Percentiles rank a stretch among this genome's conserved stretches.
Conservation (phyloP, 1,140 invertebrate genomes). For the Drosophila varians region DNA sequence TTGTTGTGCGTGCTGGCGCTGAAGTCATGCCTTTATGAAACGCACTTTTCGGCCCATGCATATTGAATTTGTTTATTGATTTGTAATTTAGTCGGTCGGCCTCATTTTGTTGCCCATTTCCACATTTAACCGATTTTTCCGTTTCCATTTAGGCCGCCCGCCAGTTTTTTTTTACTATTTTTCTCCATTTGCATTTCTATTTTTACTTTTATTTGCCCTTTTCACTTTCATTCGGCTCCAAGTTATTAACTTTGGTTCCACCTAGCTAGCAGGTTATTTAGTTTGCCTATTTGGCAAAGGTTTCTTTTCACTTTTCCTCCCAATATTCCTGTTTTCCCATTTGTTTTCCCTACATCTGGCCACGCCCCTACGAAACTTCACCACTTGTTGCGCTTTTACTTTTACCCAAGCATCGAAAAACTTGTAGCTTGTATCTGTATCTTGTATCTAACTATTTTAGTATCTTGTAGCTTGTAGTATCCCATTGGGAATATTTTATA, state of each 20-base stretch:
- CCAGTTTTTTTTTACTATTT: too few relatives aligned
- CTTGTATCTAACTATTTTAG: neutral
- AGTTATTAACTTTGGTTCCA: slow-evolving; percentile 59
- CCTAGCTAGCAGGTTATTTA: slow-evolving; percentile 9
- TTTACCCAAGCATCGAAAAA: slow-evolving; percentile 5
- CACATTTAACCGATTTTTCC: too few relatives aligned
- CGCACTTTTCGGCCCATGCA: slow-evolving; percentile 13
- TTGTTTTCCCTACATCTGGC: slow-evolving; percentile 3
- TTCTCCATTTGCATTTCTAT: slow-evolving; percentile 54
- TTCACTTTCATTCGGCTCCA: slow-evolving; percentile 60
- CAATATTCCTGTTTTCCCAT: neutral
- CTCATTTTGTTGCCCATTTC: slow-evolving; percentile 25
- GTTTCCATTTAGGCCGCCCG: too few relatives aligned
- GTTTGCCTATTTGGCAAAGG: neutral
- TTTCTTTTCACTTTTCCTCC: slow-evolving; percentile 1
- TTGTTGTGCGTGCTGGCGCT: neutral
- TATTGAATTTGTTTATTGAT: slow-evolving; percentile 61
- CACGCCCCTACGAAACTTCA: slow-evolving; percentile 36
- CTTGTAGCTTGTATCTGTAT: neutral
- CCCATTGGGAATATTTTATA: slow-evolving; percentile 3
- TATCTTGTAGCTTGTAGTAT: slow-evolving; percentile 8
- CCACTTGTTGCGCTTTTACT: slow-evolving; percentile 53
- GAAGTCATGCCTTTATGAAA: slow-evolving; percentile 7
- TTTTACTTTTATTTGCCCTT: slow-evolving; percentile 54
- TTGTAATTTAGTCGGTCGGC: slow-evolving; percentile 63